These are phyloP conservation scores for Dicaeum eximium DNA, from an alignment of 2,113 vertebrate species.

Conservation along the genomic window DNA sequence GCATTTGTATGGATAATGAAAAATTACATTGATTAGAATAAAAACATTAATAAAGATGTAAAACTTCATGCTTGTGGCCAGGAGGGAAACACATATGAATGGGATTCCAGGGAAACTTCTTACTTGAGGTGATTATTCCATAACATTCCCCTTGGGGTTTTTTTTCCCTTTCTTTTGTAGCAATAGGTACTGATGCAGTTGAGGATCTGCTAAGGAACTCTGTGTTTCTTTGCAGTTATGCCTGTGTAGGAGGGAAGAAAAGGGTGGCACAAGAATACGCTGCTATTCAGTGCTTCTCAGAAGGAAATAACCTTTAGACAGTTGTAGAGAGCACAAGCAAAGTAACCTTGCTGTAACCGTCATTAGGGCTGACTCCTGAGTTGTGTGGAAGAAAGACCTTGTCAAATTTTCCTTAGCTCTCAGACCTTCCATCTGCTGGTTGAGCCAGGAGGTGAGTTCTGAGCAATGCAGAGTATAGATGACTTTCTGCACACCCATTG, in stretches of 20 bases:
- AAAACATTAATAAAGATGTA: background rate
- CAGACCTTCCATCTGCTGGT: rapidly evolving
- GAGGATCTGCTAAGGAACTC: background rate
- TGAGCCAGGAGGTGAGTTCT: background rate
- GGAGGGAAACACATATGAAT: background rate
- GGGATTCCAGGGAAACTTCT: background rate
- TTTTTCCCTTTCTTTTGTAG: background rate
- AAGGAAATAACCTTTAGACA: background rate
- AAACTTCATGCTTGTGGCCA: background rate
- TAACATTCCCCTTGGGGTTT: background rate
- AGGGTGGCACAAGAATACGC: background rate
- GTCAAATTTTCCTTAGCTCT: background rate
- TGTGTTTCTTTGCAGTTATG: background rate
- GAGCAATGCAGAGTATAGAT: background rate
- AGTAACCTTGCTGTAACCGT: background rate
- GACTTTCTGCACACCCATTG: background rate
- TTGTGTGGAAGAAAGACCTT: background rate
- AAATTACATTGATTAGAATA: background rate
- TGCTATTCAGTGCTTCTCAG: background rate
- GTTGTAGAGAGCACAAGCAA: background rate
- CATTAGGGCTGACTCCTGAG: background rate
- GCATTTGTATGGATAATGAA: background rate
- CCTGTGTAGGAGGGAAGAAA: background rate
- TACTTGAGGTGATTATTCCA: background rate
- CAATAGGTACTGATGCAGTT: background rate